Evolutionary conservation across 2,113 vertebrate species (phyloP).

Genomic region (Corydoras sp.): DNA sequence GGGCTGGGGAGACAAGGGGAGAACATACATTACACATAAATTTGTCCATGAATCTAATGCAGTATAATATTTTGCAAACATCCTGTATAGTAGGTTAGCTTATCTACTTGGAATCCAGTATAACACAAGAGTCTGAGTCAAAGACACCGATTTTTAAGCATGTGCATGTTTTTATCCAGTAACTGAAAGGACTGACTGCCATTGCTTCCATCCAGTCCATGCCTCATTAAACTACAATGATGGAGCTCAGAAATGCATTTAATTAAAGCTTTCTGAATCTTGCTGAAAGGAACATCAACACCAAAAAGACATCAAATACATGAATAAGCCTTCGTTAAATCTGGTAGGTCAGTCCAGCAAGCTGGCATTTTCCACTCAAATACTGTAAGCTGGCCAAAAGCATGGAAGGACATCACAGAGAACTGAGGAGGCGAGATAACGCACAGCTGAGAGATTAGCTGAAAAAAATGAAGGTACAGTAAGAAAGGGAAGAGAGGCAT

Average conservation of each 20-base stretch:
- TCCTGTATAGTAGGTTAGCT: too few species aligned
- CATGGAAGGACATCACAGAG: slow-evolving; percentile 24
- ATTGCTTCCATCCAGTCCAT: not conserved
- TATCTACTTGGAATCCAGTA: too few species aligned
- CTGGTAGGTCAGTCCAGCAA: not conserved
- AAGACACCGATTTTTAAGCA: too few species aligned
- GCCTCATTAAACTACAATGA: slow-evolving; percentile 28
- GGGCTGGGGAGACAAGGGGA: too few species aligned
- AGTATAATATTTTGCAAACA: too few species aligned
- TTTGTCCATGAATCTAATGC: too few species aligned
- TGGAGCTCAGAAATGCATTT: slow-evolving; percentile 25
- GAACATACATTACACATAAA: too few species aligned
- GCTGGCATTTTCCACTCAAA: slow-evolving; percentile 20
- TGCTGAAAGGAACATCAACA: slow-evolving; percentile 1
- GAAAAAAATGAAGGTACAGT: not conserved
- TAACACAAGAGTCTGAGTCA: too few species aligned
- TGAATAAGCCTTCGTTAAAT: slow-evolving; percentile 11
- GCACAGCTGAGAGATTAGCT: not conserved
- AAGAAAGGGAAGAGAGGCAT: not conserved
- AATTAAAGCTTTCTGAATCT: slow-evolving; percentile 18
- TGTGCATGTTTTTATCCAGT: not conserved
- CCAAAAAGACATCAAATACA: slow-evolving; percentile 6
- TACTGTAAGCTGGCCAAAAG: slow-evolving; percentile 18
- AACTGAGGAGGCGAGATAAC: slow-evolving; percentile 13
- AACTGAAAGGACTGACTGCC: not conserved